Percentiles rank a stretch among this genome's conserved stretches.
These are phyloP conservation scores for Oscarella lobularis DNA, from an alignment of 37 sponge, comb jelly and placozoan species.

Conservation along the genomic window DNA sequence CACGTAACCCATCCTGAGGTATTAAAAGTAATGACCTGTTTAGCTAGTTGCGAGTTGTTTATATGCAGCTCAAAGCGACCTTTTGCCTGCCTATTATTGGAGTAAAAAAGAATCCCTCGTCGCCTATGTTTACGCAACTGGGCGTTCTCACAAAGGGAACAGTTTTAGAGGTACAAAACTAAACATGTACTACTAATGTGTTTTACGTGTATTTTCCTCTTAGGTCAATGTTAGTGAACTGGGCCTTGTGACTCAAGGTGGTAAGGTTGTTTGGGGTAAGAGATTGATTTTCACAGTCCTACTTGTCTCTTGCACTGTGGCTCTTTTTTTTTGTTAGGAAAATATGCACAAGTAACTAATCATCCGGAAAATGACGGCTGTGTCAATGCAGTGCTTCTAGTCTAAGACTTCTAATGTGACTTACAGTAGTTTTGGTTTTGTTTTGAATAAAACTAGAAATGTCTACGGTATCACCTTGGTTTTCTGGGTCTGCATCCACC, in stretches of 20 bases:
- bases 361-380: slow-evolving; percentile 99
- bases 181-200: not conserved
- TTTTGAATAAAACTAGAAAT: too few relatives aligned
- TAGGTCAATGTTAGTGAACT: slow-evolving; percentile 96
- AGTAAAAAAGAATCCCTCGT: slow-evolving; percentile 99
- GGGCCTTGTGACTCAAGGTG: slow-evolving; percentile 96
- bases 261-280: slow-evolving; percentile 98
- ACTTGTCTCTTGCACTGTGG: not conserved
- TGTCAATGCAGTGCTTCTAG: slow-evolving; percentile 95
- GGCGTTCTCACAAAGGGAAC: slow-evolving; percentile 99
- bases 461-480: slow-evolving; percentile 8
- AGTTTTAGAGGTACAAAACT: slow-evolving; percentile 59
- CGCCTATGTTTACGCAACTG: slow-evolving; percentile 85
- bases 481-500: slow-evolving; percentile 62
- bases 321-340: slow-evolving; percentile 36
- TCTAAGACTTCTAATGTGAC: slow-evolving; percentile 22
- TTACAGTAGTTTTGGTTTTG: too few relatives aligned
- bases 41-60: too few relatives aligned
- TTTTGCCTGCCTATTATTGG: slow-evolving; percentile 95
- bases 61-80: slow-evolving; percentile 78
- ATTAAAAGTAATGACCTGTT: not conserved
- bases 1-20: slow-evolving; percentile 99
- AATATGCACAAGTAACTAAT: slow-evolving; percentile 99
- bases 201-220: not conserved
- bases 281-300: slow-evolving; percentile 7